A percentile compares a stretch with the other conserved stretches of the same genome.
Evolutionary conservation across 2,113 vertebrate species (phyloP).

Genomic region (Grammomys surdaster): DNA sequence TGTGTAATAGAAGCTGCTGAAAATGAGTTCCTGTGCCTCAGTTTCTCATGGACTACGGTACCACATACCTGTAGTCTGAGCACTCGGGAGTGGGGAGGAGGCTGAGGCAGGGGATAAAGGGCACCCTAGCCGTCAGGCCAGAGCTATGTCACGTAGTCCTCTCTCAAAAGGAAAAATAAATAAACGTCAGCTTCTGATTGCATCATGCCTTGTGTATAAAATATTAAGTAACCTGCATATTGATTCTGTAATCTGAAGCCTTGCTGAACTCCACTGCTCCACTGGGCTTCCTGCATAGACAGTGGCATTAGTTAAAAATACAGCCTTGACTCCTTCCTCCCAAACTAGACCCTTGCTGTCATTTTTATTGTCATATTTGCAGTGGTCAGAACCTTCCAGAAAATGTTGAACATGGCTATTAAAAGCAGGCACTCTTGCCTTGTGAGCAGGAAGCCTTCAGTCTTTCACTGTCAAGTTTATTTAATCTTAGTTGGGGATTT

Average conservation of each 20-base stretch:
- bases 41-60: background rate
- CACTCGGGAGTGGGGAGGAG: background rate
- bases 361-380: background rate
- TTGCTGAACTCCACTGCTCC: background rate
- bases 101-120: background rate
- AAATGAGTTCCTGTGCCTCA: background rate
- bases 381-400: background rate
- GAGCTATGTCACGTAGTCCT: background rate
- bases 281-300: background rate
- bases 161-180: background rate
- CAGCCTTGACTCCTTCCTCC: background rate
- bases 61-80: background rate
- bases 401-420: background rate
- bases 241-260: background rate
- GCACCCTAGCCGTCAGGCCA: too few species aligned
- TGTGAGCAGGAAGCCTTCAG: background rate
- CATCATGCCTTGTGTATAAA: background rate
- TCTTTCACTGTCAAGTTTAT: background rate
- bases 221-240: background rate
- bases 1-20: background rate
- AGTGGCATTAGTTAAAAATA: background rate
- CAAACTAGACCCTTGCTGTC: background rate
- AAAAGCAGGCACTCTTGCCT: background rate
- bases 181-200: constrained; percentile 21
- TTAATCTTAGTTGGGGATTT: background rate